phyloP scores from a whole-genome alignment of 2,113 vertebrate species.

The Halichoeres trimaculatus region DNA sequence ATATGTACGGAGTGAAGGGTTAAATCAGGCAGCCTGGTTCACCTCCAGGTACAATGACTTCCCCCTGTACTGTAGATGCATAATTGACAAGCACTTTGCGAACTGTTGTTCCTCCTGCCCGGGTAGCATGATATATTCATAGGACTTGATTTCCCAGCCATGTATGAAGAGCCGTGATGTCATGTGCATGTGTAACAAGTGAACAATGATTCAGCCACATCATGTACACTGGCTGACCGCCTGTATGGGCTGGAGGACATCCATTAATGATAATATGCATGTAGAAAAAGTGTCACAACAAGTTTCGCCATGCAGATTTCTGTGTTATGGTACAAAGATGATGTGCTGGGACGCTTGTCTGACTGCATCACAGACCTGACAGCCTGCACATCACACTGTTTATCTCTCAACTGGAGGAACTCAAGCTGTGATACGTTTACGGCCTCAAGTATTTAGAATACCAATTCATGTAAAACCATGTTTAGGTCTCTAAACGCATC shows the following conservation, averaged over 20 bases:
- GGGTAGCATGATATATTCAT: slow-evolving; percentile 74
- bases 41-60: slow-evolving; percentile 50
- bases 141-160: slow-evolving; percentile 53
- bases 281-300: neutral
- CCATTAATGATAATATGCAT: slow-evolving; percentile 27
- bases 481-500: too few relatives aligned
- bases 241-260: neutral
- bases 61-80: slow-evolving; percentile 59
- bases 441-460: too few relatives aligned
- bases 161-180: slow-evolving; percentile 50
- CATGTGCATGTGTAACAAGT: slow-evolving; percentile 37
- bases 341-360: too few relatives aligned
- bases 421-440: too few relatives aligned
- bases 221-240: neutral
- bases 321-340: neutral
- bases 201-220: slow-evolving; percentile 34
- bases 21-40: slow-evolving; percentile 43
- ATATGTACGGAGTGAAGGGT: slow-evolving; percentile 39
- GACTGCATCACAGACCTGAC: too few relatives aligned
- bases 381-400: too few relatives aligned
- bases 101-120: slow-evolving; percentile 50
- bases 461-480: too few relatives aligned
- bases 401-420: too few relatives aligned
- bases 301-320: neutral
- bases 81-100: slow-evolving; percentile 73